Conservation (phyloP, 1,140 invertebrate species). For the Sweltsa coloradensis region DNA sequence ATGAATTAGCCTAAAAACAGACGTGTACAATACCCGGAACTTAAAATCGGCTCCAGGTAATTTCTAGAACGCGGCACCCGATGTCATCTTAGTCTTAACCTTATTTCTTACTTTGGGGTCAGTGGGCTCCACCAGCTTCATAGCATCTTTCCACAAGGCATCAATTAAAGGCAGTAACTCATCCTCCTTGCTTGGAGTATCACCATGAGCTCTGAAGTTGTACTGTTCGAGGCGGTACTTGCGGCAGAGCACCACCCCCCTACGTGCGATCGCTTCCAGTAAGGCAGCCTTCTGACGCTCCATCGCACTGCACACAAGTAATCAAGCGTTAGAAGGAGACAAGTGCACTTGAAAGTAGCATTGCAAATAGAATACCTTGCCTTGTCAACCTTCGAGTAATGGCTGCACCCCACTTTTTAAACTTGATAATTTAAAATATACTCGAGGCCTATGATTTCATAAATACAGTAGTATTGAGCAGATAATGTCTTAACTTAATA, state of each 20-base stretch:
- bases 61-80: constrained; percentile 11
- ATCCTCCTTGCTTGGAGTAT: constrained; percentile 8
- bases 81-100: constrained; percentile 5
- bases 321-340: too few relatives aligned
- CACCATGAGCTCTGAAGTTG: constrained; percentile 3
- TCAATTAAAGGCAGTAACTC: constrained; percentile 30
- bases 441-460: too few relatives aligned
- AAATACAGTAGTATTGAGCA: constrained; percentile 6
- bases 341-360: too few relatives aligned
- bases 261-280: constrained; percentile 63
- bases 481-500: background rate
- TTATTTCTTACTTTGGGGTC: constrained; percentile 56
- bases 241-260: constrained; percentile 58
- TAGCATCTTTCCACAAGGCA: constrained; percentile 51
- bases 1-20: background rate
- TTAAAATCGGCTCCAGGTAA: too few relatives aligned
- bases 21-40: background rate
- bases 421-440: too few relatives aligned
- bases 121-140: constrained; percentile 63
- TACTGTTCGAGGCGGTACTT: constrained; percentile 36
- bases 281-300: constrained; percentile 68
- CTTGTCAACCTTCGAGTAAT: constrained; percentile 10
- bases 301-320: constrained; percentile 60
- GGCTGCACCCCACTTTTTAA: too few relatives aligned
- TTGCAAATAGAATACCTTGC: constrained; percentile 19